Conservation (phyloP, 2,888 invertebrate genomes). For the Ephialtes manifestator region DNA sequence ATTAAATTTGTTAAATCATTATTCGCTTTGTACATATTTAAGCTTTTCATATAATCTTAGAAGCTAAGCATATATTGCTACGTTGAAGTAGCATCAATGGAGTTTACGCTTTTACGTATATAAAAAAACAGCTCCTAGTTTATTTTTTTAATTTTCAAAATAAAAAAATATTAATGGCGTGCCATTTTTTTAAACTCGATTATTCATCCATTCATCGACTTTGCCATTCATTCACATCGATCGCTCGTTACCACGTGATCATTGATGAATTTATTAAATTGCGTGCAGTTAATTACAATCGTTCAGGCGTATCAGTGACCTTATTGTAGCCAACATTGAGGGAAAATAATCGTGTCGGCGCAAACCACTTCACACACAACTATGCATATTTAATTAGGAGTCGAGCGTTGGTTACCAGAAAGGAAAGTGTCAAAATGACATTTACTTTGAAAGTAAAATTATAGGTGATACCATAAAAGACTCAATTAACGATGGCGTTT, state of each 20-base stretch:
- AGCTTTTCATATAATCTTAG: no score
- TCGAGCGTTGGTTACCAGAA: slow-evolving; percentile 7
- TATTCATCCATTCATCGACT: neutral
- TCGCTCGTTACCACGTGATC: neutral
- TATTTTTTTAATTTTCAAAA: no score
- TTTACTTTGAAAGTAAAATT: neutral
- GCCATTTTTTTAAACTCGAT: neutral
- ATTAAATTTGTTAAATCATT: neutral
- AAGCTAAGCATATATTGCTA: no score
- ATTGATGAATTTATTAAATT: slow-evolving; percentile 50
- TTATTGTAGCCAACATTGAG: slow-evolving; percentile 8
- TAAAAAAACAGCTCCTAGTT: no score
- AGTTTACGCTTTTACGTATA: no score
- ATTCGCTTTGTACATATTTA: neutral
- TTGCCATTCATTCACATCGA: neutral
- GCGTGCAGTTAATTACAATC: slow-evolving; percentile 47
- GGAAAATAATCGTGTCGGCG: slow-evolving; percentile 20
- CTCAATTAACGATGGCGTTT: neutral
- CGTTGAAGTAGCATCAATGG: no score
- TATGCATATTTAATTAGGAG: slow-evolving; percentile 41
- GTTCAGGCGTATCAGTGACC: neutral
- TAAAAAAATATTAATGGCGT: neutral
- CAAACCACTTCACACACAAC: neutral
- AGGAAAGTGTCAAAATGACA: slow-evolving; percentile 10
- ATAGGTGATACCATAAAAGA: neutral